phyloP scores from a whole-genome alignment of 1,140 invertebrate species.

The Nebria ingens region DNA sequence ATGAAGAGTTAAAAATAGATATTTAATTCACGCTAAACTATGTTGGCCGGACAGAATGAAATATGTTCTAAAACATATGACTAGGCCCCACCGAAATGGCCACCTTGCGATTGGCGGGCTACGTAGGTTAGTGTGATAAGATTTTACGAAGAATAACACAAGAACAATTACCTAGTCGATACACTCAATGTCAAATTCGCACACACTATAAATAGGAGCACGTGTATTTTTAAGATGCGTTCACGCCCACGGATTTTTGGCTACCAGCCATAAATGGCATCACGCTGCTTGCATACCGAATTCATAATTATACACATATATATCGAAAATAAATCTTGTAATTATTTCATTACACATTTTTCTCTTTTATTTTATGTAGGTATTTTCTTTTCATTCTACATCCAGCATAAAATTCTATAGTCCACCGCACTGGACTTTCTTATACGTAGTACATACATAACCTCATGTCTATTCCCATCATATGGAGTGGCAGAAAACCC shows the following conservation, averaged over 20 bases:
- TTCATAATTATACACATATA: not conserved
- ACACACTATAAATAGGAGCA: not conserved
- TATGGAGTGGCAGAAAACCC: no score
- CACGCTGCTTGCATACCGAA: not conserved
- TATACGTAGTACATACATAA: no score
- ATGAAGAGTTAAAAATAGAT: not conserved
- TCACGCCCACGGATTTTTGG: not conserved
- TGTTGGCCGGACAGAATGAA: slow-evolving; percentile 1
- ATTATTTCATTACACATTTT: no score
- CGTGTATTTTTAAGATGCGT: slow-evolving; percentile 8
- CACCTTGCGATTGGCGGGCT: not conserved
- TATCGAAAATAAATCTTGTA: no score
- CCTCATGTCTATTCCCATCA: no score
- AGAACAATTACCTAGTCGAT: slow-evolving; percentile 1
- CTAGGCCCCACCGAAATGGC: not conserved
- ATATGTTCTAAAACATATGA: not conserved
- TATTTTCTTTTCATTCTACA: no score
- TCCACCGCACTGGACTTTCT: no score
- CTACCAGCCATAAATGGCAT: not conserved
- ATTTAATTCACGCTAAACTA: not conserved
- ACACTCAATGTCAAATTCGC: not conserved
- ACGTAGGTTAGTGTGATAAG: not conserved
- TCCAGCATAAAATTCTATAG: no score
- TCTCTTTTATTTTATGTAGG: no score
- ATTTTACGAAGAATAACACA: not conserved